Conservation (phyloP, 1,140 invertebrate genomes). For the Dryas iulia region DNA sequence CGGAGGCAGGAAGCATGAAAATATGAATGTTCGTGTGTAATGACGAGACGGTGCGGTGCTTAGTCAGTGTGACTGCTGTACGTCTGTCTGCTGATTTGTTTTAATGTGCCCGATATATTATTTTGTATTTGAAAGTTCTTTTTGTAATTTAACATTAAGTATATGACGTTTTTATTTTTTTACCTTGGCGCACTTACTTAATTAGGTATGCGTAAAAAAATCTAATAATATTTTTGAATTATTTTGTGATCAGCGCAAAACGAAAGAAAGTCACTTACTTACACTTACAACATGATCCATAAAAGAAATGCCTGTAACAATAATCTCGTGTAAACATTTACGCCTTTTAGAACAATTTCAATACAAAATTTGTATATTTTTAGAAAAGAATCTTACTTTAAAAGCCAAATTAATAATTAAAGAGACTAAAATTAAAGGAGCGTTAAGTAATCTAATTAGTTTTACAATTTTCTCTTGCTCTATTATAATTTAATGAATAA, state of each 20-base stretch:
- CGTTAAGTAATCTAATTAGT: background rate
- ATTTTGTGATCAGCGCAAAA: too few relatives aligned
- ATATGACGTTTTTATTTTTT: too few relatives aligned
- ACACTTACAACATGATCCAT: too few relatives aligned
- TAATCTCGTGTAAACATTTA: background rate
- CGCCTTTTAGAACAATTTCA: background rate
- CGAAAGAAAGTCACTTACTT: too few relatives aligned
- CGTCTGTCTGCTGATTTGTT: background rate
- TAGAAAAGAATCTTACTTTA: background rate
- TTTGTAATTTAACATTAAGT: too few relatives aligned
- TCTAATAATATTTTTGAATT: too few relatives aligned
- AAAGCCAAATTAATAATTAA: background rate
- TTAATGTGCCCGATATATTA: too few relatives aligned
- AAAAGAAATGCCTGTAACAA: background rate
- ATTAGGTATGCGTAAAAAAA: too few relatives aligned
- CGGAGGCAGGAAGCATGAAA: slow-evolving; percentile 20
- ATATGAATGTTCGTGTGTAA: slow-evolving; percentile 22
- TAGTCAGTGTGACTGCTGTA: background rate
- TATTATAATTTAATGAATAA: background rate
- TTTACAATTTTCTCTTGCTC: background rate
- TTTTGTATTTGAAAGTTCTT: too few relatives aligned
- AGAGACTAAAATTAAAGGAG: background rate
- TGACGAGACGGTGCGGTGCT: slow-evolving; percentile 8
- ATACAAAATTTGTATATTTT: background rate
- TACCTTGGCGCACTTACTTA: too few relatives aligned